These are phyloP conservation scores for Lithophane ornitopus DNA, from an alignment of 2,888 invertebrate genomes.

Conservation along the genomic window DNA sequence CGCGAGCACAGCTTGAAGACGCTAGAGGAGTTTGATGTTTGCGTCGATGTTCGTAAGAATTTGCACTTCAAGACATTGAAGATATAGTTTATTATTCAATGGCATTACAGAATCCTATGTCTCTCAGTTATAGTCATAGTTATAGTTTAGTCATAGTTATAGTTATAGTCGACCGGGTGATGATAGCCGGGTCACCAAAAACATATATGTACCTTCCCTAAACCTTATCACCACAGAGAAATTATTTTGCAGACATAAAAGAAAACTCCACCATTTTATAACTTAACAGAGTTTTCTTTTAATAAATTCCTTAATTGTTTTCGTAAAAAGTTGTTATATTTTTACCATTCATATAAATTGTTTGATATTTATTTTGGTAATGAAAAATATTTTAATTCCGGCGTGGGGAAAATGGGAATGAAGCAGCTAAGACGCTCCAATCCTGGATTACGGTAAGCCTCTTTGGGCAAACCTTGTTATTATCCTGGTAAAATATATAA, in stretches of 20 bases:
- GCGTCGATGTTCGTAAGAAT: not conserved
- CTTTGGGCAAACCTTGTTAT: constrained; percentile 24
- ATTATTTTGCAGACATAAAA: constrained; percentile 3
- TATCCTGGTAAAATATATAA: constrained; percentile 12
- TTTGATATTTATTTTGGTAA: constrained; percentile 14
- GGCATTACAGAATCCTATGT: not conserved
- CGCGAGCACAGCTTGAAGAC: not conserved
- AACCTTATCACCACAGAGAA: not conserved
- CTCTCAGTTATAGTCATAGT: too few species aligned
- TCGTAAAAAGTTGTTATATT: not conserved
- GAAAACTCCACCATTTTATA: not conserved
- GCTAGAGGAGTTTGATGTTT: constrained; percentile 11
- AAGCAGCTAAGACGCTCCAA: not conserved
- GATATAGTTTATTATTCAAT: not conserved
- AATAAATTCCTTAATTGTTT: constrained; percentile 2
- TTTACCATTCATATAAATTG: not conserved
- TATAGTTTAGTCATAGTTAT: too few species aligned
- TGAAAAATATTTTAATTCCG: constrained; percentile 26
- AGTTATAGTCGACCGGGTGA: too few species aligned
- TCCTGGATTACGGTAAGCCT: constrained; percentile 37
- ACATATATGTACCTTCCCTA: not conserved
- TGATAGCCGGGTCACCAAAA: not conserved
- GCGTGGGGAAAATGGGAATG: not conserved
- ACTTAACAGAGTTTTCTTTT: not conserved
- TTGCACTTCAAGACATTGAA: not conserved